A percentile compares a stretch with the other conserved stretches of the same genome.
Conservation (phyloP, 2,888 invertebrate species). For the Seira sanloemensis region DNA sequence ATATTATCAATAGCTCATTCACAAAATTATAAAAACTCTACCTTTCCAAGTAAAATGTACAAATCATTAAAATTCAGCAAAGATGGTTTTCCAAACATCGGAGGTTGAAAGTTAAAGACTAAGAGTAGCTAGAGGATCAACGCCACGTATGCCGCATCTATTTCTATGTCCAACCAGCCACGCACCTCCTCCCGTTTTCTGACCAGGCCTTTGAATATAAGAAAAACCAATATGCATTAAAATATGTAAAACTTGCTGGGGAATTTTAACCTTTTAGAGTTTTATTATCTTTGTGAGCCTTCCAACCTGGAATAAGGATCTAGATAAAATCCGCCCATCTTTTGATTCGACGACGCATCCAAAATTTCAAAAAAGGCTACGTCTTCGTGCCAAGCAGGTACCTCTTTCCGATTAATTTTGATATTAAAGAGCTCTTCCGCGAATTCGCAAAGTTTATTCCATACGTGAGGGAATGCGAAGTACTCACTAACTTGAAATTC, state of each 20-base stretch:
- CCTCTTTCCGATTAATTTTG: constrained; percentile 80
- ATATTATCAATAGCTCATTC: no score
- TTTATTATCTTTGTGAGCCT: no score
- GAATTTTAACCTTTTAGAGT: no score
- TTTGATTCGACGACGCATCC: constrained; percentile 77
- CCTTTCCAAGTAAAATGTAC: constrained; percentile 84
- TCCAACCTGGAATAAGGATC: constrained; percentile 73
- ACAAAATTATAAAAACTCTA: constrained; percentile 73
- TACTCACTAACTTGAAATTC: constrained; percentile 86
- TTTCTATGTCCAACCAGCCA: constrained; percentile 86
- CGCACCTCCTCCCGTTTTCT: constrained; percentile 80
- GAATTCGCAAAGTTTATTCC: constrained; percentile 86
- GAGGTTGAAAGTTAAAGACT: constrained; percentile 88
- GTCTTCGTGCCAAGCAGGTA: constrained; percentile 85
- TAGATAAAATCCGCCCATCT: constrained; percentile 72
- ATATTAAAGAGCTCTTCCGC: constrained; percentile 87
- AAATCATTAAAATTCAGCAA: constrained; percentile 87
- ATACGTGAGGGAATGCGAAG: constrained; percentile 88
- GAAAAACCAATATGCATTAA: constrained; percentile 16
- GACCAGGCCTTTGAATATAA: constrained; percentile 62
- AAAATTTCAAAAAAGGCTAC: constrained; percentile 89
- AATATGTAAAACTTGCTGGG: no score
- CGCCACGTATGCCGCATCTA: constrained; percentile 81
- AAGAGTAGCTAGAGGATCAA: constrained; percentile 86
- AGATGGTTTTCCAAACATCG: constrained; percentile 81